Conservation (phyloP, 2,797 vertebrate genomes). For the Hydrocynus forskahlii region DNA sequence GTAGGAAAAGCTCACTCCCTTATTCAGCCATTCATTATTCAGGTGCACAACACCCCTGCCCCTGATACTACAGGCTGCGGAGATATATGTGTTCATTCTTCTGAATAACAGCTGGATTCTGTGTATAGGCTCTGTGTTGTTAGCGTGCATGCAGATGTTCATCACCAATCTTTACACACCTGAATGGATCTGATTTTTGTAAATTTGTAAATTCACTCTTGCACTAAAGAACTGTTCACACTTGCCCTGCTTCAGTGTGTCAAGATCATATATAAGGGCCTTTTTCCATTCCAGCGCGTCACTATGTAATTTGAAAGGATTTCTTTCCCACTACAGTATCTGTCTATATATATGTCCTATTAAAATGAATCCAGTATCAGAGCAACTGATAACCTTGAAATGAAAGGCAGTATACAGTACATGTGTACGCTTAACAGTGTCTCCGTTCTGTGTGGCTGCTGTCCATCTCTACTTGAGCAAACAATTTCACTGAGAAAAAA, state of each 20-base stretch:
- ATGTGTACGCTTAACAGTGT: slow-evolving; percentile 32
- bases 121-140: not conserved
- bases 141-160: not conserved
- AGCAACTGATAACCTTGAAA: slow-evolving; percentile 48
- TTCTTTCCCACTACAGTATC: slow-evolving; percentile 57
- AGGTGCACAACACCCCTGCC: slow-evolving; percentile 62
- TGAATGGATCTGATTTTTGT: slow-evolving; percentile 6
- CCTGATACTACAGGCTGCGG: slow-evolving; percentile 19
- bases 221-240: slow-evolving; percentile 1
- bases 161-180: not conserved
- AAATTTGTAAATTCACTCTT: slow-evolving; percentile 5
- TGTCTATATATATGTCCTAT: not conserved
- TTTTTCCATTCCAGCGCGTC: slow-evolving; percentile 57
- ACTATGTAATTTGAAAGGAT: slow-evolving; percentile 71
- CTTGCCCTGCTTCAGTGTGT: slow-evolving; percentile 26
- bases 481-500: not conserved
- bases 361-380: slow-evolving; percentile 20
- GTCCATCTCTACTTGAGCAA: not conserved
- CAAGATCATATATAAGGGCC: slow-evolving; percentile 64
- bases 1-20: slow-evolving; percentile 29
- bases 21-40: slow-evolving; percentile 70
- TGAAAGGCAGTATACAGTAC: slow-evolving; percentile 9
- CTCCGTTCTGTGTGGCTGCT: not conserved
- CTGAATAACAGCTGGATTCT: not conserved
- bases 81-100: slow-evolving; percentile 5